phyloP scores from a whole-genome alignment of 2,888 invertebrate species.

The Parnassius apollo region DNA sequence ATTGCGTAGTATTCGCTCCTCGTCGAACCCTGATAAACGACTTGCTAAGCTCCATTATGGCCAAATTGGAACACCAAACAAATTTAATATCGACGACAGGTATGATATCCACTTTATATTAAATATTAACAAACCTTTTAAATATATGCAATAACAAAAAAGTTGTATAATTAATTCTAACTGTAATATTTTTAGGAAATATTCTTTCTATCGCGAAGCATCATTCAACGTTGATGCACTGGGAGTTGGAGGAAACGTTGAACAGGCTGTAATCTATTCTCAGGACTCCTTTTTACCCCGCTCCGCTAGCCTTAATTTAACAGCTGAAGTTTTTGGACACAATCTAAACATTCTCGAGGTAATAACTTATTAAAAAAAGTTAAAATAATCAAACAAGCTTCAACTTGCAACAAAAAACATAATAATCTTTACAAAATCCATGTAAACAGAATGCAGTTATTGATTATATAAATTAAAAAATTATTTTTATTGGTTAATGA shows the following conservation, averaged over 20 bases:
- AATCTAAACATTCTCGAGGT: constrained; percentile 89
- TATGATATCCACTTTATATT: constrained; percentile 47
- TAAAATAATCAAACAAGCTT: background rate
- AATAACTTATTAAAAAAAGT: constrained; percentile 25
- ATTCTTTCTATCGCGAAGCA: constrained; percentile 87
- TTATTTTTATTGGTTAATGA: too few relatives aligned
- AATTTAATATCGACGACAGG: constrained; percentile 85
- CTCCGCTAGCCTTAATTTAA: constrained; percentile 86
- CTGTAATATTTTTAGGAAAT: constrained; percentile 79
- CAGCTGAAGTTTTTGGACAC: constrained; percentile 89
- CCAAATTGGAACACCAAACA: constrained; percentile 76
- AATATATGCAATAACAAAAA: too few relatives aligned
- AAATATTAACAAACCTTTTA: background rate
- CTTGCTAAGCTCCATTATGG: constrained; percentile 75
- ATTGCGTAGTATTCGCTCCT: constrained; percentile 88
- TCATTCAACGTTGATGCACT: constrained; percentile 87
- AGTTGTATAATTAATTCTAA: too few relatives aligned
- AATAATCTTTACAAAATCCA: too few relatives aligned
- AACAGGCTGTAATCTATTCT: constrained; percentile 89
- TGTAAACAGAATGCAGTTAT: too few relatives aligned
- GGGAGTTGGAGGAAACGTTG: constrained; percentile 85
- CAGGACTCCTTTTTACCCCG: constrained; percentile 91
- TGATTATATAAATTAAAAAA: too few relatives aligned
- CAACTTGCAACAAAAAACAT: too few relatives aligned
- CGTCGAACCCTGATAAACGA: constrained; percentile 87